Evolutionary conservation across 2,113 vertebrate genomes (phyloP), one percentile per base, ranked within the genome.

Genomic region (Sisor rabdophorus): DNA sequence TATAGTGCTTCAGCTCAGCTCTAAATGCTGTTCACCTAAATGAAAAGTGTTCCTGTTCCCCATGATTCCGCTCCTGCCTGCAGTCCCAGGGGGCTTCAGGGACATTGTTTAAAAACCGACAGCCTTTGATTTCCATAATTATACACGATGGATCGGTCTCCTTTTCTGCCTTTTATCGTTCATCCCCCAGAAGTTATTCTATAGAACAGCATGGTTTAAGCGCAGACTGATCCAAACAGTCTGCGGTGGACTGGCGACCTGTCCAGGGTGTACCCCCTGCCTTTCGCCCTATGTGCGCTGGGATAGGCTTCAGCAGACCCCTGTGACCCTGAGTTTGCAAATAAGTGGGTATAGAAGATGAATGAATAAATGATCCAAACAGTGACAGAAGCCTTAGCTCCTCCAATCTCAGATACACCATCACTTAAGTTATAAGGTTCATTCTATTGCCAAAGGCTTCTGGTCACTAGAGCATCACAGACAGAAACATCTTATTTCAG

Each of bases 371-470:
- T 54, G 16, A 54, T 28, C 54, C 19, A 30, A 20, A 17, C 19
- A 47, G 32, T 60, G 79, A 48, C 80, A 80, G 88, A 72, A 88
- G 87, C 88, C 86, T 74, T 26, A 80, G 83, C 87, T 89, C 87
- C 88, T 89, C 86, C 88, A 90, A 89, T 88, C 85, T 88, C 63
- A 24, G 17, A 88, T 89, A 86, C 89, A 36, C 32, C 32, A 36
- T 36, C 32, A 2, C 2, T 36, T 36, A 36, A 36, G 6, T 36
- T 6, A 36, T n/a, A n/a, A n/a, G n/a, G n/a, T n/a, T n/a, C n/a
- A n/a, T n/a, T n/a, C n/a, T n/a, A n/a, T n/a, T n/a, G n/a, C n/a
- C n/a, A n/a, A n/a, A n/a, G n/a, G n/a, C n/a, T n/a, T n/a, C n/a
- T n/a, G n/a, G n/a, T n/a, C n/a, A n/a, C n/a, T n/a, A n/a, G n/a